Percentiles rank a stretch among this genome's conserved stretches.
These are phyloP conservation scores for Rhodeus uyekii DNA, from an alignment of 2,797 vertebrate species.

Conservation along the genomic window DNA sequence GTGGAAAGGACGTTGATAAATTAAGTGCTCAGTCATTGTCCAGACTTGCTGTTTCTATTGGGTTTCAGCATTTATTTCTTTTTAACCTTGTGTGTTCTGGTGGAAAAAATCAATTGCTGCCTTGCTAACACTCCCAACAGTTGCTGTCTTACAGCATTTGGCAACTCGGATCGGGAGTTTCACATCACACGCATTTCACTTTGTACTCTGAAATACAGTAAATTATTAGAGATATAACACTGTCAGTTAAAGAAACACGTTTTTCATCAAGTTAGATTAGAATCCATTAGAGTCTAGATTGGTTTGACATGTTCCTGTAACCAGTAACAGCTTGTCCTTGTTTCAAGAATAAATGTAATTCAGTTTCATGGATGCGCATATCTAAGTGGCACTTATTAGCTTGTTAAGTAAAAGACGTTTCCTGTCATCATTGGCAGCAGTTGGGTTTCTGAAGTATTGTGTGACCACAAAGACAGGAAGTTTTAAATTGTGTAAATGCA, in stretches of 20 bases:
- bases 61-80: constrained; percentile 27
- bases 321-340: background rate
- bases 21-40: constrained; percentile 30
- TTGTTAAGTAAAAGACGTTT: background rate
- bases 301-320: background rate
- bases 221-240: background rate
- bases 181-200: background rate
- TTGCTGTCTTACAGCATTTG: background rate
- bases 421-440: background rate
- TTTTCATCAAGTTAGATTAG: background rate
- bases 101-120: background rate
- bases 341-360: constrained; percentile 2
- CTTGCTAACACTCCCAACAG: constrained; percentile 8
- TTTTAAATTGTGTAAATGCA: background rate
- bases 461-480: background rate
- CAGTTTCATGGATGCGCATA: background rate
- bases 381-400: constrained; percentile 14
- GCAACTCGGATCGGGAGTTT: background rate
- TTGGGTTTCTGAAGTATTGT: constrained; percentile 8
- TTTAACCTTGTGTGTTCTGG: constrained; percentile 9
- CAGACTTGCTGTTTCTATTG: constrained; percentile 12
- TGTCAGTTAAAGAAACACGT: background rate
- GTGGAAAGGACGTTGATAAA: constrained; percentile 36
- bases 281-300: background rate
- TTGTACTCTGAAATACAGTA: background rate